phyloP scores from a whole-genome alignment of 2,113 vertebrate genomes.

The Petroica traversi region DNA sequence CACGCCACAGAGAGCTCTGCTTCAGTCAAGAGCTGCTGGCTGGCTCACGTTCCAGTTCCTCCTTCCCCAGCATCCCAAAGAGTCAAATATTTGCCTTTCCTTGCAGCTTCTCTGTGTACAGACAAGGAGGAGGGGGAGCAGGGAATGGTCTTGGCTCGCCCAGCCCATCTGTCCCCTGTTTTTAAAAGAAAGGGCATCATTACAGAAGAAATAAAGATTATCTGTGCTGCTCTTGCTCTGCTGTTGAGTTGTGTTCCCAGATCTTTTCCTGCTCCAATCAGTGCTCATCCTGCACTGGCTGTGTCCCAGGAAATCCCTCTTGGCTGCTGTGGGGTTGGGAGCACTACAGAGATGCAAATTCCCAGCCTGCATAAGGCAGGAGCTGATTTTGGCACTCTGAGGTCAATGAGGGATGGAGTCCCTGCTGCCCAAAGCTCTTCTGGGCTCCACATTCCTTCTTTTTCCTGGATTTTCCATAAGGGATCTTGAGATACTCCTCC shows the following conservation, averaged over 20 bases:
- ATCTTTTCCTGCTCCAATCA: background rate
- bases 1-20: background rate
- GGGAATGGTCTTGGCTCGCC: background rate
- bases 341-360: background rate
- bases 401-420: background rate
- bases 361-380: background rate
- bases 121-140: background rate
- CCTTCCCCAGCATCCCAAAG: background rate
- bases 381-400: background rate
- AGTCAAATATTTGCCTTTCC: constrained; percentile 4
- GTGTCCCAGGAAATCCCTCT: background rate
- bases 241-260: background rate
- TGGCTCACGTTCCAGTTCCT: background rate
- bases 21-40: background rate
- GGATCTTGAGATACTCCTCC: background rate
- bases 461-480: background rate
- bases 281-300: background rate
- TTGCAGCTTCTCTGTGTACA: background rate
- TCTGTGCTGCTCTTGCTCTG: background rate
- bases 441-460: background rate
- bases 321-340: background rate
- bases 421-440: background rate
- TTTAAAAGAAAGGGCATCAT: background rate
- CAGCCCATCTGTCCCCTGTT: background rate
- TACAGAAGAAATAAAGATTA: background rate